Evolutionary conservation across 2,113 vertebrate species (phyloP).

Genomic region (Pluvialis apricaria): DNA sequence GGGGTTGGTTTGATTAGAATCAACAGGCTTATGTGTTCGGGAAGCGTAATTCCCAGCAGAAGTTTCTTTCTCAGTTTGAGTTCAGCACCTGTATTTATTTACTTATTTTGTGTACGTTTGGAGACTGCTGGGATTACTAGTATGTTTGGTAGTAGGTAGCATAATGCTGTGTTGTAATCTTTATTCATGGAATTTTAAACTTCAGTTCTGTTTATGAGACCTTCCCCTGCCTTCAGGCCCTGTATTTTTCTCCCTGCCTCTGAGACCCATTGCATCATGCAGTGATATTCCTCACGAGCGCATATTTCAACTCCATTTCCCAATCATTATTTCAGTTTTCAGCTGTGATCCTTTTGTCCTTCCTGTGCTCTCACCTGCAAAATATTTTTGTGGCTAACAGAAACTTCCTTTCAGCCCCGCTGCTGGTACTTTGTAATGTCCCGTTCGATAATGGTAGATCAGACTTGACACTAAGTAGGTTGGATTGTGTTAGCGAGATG

Average conservation of each 20-base stretch:
- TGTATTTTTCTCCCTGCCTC: neutral
- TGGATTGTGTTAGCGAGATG: neutral
- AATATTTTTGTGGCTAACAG: neutral
- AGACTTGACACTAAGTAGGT: neutral
- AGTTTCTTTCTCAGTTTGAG: neutral
- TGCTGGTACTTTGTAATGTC: accelerated
- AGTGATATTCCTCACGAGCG: neutral
- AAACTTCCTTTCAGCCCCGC: neutral
- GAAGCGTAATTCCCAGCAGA: neutral
- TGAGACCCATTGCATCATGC: accelerated
- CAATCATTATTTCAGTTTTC: neutral
- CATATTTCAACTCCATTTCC: accelerated
- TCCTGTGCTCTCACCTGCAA: neutral
- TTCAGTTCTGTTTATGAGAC: neutral
- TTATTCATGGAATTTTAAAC: neutral
- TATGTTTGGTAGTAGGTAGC: neutral
- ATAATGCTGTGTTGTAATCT: neutral
- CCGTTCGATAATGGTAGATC: accelerated
- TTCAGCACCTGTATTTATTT: neutral
- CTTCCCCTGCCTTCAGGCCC: neutral
- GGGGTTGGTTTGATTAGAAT: neutral
- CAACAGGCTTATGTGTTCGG: neutral
- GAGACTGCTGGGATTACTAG: neutral
- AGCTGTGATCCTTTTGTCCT: neutral
- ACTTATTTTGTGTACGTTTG: neutral